phyloP scores from a whole-genome alignment of 2,888 invertebrate genomes.

The Myopa tessellatipennis region DNA sequence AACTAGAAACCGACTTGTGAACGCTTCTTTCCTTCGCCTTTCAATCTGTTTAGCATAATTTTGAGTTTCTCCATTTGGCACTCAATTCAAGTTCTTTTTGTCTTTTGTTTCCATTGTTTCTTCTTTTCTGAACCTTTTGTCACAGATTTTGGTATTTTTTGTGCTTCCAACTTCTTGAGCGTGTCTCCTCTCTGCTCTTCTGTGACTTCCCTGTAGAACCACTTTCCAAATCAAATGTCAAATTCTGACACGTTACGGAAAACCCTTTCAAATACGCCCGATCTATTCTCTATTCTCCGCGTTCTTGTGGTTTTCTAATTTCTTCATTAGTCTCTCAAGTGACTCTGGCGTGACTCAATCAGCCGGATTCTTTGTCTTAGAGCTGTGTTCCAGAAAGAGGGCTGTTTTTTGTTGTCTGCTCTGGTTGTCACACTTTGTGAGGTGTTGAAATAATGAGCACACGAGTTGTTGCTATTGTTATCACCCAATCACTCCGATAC shows the following conservation, averaged over 20 bases:
- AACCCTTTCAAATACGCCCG: background rate
- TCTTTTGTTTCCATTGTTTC: background rate
- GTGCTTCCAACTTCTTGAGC: background rate
- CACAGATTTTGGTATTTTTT: background rate
- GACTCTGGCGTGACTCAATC: conserved; percentile 3
- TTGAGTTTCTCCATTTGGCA: too few species aligned
- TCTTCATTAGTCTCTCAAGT: conserved; percentile 2
- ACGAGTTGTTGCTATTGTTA: background rate
- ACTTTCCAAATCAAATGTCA: background rate
- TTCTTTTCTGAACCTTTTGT: background rate
- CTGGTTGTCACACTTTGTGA: conserved; percentile 5
- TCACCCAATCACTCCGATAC: background rate
- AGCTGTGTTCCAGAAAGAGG: background rate
- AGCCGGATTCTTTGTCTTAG: background rate
- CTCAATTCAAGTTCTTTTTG: background rate
- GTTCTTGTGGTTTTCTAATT: background rate
- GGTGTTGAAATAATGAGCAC: background rate
- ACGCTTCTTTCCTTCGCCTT: too few species aligned
- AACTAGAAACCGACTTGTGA: background rate
- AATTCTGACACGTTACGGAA: background rate
- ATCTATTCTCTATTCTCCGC: background rate
- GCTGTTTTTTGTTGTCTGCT: background rate
- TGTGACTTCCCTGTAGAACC: background rate
- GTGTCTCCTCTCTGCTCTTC: background rate
- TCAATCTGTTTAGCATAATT: too few species aligned